Conservation (phyloP, 30 jellyfish, hydroid and myxozoan genomes). For the Aurelia aurita complex sp. Pacific region DNA sequence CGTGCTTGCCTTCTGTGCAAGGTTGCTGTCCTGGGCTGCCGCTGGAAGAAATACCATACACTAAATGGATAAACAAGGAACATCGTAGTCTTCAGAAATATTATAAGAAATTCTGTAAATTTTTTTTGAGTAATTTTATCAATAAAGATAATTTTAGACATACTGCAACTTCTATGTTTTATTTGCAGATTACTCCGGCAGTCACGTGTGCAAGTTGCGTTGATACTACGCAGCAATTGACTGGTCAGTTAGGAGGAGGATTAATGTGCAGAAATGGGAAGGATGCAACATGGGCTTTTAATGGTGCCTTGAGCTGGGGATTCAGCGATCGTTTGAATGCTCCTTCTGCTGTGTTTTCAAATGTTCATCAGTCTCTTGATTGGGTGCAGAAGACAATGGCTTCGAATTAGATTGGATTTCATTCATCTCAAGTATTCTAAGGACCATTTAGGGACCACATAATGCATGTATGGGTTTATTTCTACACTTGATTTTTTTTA, state of each 20-base stretch:
- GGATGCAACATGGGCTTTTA: not conserved
- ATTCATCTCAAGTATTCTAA: too few species aligned
- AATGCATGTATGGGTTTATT: too few species aligned
- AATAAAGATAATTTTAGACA: too few species aligned
- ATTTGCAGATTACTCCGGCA: not conserved
- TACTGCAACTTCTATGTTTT: not conserved
- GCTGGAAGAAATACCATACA: too few species aligned
- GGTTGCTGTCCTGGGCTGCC: too few species aligned
- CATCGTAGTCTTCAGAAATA: too few species aligned
- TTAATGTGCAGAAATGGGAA: not conserved
- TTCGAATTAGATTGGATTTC: not conserved
- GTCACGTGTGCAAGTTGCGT: not conserved
- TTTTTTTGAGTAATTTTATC: too few species aligned
- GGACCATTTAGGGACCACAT: too few species aligned
- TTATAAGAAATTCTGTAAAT: too few species aligned
- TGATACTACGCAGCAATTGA: not conserved
- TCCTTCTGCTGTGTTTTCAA: constrained; percentile 1
- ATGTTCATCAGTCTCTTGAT: not conserved
- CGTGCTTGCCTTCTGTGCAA: too few species aligned
- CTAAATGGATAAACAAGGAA: too few species aligned
- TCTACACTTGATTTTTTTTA: too few species aligned
- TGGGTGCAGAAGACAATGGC: not conserved
- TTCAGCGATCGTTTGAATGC: not conserved
- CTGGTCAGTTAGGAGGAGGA: not conserved
- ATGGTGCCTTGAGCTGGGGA: not conserved